These are phyloP conservation scores for Macaria liturata DNA, from an alignment of 2,888 invertebrate genomes.

Conservation along the genomic window DNA sequence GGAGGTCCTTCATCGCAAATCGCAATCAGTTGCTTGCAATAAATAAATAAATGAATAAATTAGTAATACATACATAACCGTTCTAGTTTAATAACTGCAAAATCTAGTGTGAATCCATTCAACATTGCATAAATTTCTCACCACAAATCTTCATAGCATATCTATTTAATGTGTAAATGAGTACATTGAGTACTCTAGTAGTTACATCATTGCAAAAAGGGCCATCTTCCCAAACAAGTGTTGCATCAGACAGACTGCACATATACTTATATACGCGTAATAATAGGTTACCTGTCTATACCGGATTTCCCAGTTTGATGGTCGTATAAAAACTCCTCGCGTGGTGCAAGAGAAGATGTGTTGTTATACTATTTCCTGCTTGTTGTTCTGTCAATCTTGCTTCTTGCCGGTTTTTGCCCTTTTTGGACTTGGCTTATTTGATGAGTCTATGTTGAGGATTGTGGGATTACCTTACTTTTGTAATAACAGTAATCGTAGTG, in stretches of 20 bases:
- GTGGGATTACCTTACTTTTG: neutral
- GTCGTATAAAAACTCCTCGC: constrained; percentile 35
- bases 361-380: constrained; percentile 29
- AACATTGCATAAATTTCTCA: too few species aligned
- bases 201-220: constrained; percentile 15
- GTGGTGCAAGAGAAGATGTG: constrained; percentile 28
- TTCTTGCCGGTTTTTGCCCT: constrained; percentile 23
- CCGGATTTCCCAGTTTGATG: constrained; percentile 52
- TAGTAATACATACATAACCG: too few species aligned
- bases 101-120: too few species aligned
- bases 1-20: too few species aligned
- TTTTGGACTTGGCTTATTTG: constrained; percentile 19
- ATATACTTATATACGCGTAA: constrained; percentile 25
- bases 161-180: too few species aligned
- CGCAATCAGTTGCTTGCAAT: too few species aligned
- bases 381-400: constrained; percentile 33
- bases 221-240: constrained; percentile 24
- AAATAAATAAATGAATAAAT: too few species aligned
- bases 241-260: constrained; percentile 22
- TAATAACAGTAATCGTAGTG: too few species aligned
- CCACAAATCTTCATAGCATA: too few species aligned
- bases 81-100: too few species aligned
- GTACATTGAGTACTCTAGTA: neutral
- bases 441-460: neutral
- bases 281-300: constrained; percentile 34